Base-by-base conservation (phyloP, 2,113 vertebrate species). In the Eclectus roratus region DNA sequence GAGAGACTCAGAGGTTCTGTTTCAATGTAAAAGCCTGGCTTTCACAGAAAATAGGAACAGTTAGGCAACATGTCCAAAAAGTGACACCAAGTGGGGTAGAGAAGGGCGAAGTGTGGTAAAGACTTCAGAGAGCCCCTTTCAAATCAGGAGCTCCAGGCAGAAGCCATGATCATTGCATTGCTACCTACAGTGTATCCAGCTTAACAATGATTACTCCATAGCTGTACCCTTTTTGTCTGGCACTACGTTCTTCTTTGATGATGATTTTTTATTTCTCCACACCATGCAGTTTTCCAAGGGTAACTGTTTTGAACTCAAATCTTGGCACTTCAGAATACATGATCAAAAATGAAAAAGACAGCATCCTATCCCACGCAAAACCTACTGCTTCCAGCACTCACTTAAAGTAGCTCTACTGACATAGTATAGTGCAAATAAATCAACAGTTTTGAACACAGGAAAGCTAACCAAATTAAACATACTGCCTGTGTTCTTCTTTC, bases 321-420 rank as follows among this genome's bases (percentile, higher is more conserved):
- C 71, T 88, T 71, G 56, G 74, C 46, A 85, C 65, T 90, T 88
- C 81, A 85, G 85, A 70, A 81, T 60, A 77, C 37, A 19, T 15
- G 41, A 90, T 79, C 70, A 92, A 81, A 92, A 92, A 85, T 73
- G 28, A 92, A 87, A 94, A 94, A 91, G 33, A 80, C 50, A 85
- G 41, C 44, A 81, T 55, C 66, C 60, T 80, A 63, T 56, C 83
- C 87, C 28, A 76, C 0, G 0, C 68, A 91, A 90, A 91, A 69
- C 43, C 43, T 65, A 41, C 49, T 71, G 81, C 49, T 89, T 95
- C 72, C 77, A 88, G 66, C 50, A 53, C 33, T 35, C 63, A 19
- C 58, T 52, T 58, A 19, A 29, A 93, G 39, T 65, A 86, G 19
- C 58, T 94, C 52, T 88, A 33, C 19, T 72, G 74, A 80, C 65